Conservation (phyloP, 2,888 invertebrate species). For the Xiphydria camelus region DNA sequence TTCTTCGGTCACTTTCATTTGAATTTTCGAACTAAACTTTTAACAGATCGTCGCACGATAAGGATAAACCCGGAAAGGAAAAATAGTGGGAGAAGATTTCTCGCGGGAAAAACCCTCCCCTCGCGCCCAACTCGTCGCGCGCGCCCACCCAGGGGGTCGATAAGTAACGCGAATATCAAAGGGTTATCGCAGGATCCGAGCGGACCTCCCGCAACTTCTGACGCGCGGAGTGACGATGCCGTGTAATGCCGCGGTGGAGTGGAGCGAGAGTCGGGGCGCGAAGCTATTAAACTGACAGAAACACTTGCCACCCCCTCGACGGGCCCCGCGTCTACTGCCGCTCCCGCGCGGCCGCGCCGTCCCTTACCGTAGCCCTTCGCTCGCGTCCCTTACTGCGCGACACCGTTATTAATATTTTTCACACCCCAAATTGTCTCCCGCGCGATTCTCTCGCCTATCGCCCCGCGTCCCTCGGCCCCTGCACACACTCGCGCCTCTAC, state of each 20-base stretch:
- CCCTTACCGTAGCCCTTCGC: constrained; percentile 23
- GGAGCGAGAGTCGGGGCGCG: constrained; percentile 39
- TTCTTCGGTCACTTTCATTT: no score
- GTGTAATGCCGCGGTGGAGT: constrained; percentile 39
- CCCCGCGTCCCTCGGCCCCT: constrained; percentile 8
- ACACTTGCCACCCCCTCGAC: constrained; percentile 56
- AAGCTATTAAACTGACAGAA: constrained; percentile 60
- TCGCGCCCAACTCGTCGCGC: no score
- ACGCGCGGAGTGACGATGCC: constrained; percentile 56
- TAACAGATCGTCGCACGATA: no score
- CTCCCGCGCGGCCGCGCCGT: constrained; percentile 14
- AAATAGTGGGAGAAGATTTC: no score
- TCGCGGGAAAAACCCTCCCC: no score
- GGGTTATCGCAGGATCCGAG: constrained; percentile 53
- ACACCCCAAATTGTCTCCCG: constrained; percentile 53
- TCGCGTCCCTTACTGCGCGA: constrained; percentile 21
- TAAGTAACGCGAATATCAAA: constrained; percentile 47
- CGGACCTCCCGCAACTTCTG: constrained; percentile 50
- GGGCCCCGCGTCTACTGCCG: constrained; percentile 26
- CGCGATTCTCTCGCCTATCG: constrained; percentile 17
- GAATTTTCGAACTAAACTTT: no score
- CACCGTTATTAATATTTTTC: constrained; percentile 56
- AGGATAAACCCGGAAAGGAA: no score
- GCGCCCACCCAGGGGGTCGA: constrained; percentile 23
- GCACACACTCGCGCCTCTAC: neutral